phyloP scores from a whole-genome alignment of 2,797 vertebrate species.

The Chelidonichthys spinosus region DNA sequence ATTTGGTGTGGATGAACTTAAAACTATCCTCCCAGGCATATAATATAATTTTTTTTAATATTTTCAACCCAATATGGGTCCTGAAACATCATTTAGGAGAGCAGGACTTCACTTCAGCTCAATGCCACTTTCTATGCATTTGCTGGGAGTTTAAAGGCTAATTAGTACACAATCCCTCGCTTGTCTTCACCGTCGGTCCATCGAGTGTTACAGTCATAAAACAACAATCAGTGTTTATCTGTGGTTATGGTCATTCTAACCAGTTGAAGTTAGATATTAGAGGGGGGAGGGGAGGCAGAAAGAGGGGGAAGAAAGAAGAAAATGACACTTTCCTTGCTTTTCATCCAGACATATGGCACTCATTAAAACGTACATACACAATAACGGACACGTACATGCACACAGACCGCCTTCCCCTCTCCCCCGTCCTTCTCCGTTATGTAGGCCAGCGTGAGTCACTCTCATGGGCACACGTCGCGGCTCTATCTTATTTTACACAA shows the following conservation, averaged over 20 bases:
- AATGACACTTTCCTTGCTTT: conserved; percentile 25
- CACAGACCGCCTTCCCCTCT: conserved; percentile 15
- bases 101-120: conserved; percentile 9
- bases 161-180: conserved; percentile 11
- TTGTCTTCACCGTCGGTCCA: conserved; percentile 1
- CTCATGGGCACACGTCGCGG: conserved; percentile 37
- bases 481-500: conserved; percentile 54
- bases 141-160: conserved; percentile 9
- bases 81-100: conserved; percentile 26
- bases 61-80: conserved; percentile 74
- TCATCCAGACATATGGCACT: conserved; percentile 74
- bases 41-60: conserved; percentile 10
- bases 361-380: conserved; percentile 52
- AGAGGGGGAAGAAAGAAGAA: conserved; percentile 9
- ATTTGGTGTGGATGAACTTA: conserved; percentile 7
- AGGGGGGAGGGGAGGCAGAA: neutral
- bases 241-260: conserved; percentile 26
- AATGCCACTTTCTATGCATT: conserved; percentile 21
- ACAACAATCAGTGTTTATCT: conserved; percentile 45
- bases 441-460: conserved; percentile 39
- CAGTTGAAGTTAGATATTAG: neutral
- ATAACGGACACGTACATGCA: conserved; percentile 39
- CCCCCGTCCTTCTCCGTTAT: conserved; percentile 16
- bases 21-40: conserved; percentile 14
- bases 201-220: conserved; percentile 27